Percentiles rank a stretch among this genome's conserved stretches.
Evolutionary conservation across 1,140 invertebrate species (phyloP).

Genomic region (Rhopalosiphum maidis): DNA sequence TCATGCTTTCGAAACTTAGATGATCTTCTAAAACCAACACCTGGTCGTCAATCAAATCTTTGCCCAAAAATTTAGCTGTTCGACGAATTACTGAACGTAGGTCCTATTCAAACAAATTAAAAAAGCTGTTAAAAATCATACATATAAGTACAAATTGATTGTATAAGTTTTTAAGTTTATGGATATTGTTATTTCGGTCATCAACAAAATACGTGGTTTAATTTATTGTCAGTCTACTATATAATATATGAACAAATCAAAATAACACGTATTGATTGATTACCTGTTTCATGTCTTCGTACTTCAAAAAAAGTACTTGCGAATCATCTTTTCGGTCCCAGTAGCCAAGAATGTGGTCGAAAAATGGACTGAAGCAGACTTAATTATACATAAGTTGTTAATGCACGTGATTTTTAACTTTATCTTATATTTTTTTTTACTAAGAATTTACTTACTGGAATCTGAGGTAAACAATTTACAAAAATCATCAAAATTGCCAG

Average conservation of each 20-base stretch:
- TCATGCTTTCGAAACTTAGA: slow-evolving; percentile 73
- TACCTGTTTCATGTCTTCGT: slow-evolving; percentile 82
- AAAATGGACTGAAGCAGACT: slow-evolving; percentile 73
- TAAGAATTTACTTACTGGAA: slow-evolving; percentile 62
- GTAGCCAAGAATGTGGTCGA: slow-evolving; percentile 72
- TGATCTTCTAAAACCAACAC: slow-evolving; percentile 74
- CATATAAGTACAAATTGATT: background rate
- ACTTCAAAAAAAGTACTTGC: slow-evolving; percentile 82
- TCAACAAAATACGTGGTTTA: background rate
- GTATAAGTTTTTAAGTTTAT: background rate
- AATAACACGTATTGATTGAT: background rate
- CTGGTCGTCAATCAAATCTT: slow-evolving; percentile 71
- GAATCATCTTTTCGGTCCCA: slow-evolving; percentile 75
- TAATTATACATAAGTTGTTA: background rate
- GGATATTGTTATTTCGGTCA: background rate
- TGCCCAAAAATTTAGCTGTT: slow-evolving; percentile 77
- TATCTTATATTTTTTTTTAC: background rate
- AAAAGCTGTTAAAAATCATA: background rate
- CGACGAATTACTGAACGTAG: slow-evolving; percentile 69
- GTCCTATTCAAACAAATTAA: slow-evolving; percentile 63
- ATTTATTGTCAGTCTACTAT: too few relatives aligned
- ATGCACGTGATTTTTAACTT: background rate
- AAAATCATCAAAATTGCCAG: slow-evolving; percentile 71
- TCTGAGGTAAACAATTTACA: slow-evolving; percentile 70
- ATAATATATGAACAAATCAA: background rate